Percentiles rank a stretch among this genome's conserved stretches.
These are phyloP conservation scores for Karalla daura DNA, from an alignment of 2,797 vertebrate genomes.

Conservation along the genomic window DNA sequence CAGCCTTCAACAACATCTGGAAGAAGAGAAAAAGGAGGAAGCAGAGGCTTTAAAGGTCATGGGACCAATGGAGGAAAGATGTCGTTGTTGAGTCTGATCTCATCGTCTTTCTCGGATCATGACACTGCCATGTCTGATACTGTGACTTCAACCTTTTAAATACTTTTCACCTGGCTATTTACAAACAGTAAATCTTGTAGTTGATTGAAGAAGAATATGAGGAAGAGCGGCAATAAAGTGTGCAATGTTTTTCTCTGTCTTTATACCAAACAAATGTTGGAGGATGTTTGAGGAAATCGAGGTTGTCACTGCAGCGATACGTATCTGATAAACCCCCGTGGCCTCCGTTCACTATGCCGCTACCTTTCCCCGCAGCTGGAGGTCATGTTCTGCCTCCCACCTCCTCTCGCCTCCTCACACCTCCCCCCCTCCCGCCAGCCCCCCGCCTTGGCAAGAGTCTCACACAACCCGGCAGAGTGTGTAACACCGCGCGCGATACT, in stretches of 20 bases:
- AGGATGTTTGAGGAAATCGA: slow-evolving; percentile 12
- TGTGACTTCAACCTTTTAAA: too few species aligned
- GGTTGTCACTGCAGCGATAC: slow-evolving; percentile 31
- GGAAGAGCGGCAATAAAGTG: not conserved
- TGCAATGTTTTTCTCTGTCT: not conserved
- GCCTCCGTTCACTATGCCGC: slow-evolving; percentile 30
- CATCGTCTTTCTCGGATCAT: too few species aligned
- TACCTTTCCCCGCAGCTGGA: slow-evolving; percentile 46
- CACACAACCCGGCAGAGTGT: slow-evolving; percentile 47
- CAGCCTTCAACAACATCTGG: not conserved
- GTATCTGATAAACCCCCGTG: slow-evolving; percentile 31
- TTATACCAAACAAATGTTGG: slow-evolving; percentile 5
- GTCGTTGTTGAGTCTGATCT: too few species aligned
- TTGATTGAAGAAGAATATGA: not conserved
- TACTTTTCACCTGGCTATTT: too few species aligned
- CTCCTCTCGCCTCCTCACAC: slow-evolving; percentile 42
- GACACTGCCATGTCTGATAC: not conserved
- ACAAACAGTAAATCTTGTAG: slow-evolving; percentile 13
- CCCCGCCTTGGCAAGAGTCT: slow-evolving; percentile 52
- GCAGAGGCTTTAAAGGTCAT: not conserved
- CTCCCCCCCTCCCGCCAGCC: slow-evolving; percentile 21
- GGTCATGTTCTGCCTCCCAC: slow-evolving; percentile 46
- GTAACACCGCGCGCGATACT: slow-evolving; percentile 58
- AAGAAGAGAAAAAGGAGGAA: not conserved
- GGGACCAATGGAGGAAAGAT: not conserved